These are phyloP conservation scores for Spinus olivaceus DNA, from an alignment of 2,797 vertebrate genomes.

Conservation along the genomic window DNA sequence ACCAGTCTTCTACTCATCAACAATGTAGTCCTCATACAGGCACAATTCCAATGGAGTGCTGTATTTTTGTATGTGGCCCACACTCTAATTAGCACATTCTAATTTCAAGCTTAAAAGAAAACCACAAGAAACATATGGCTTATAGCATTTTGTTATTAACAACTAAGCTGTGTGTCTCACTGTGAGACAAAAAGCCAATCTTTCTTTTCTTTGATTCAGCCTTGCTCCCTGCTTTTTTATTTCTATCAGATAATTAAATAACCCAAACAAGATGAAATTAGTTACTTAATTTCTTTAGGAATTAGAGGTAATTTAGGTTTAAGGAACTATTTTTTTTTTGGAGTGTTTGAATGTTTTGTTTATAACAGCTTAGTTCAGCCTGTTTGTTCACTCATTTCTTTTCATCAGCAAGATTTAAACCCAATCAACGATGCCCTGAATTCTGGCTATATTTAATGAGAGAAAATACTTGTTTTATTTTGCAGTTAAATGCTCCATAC, in stretches of 20 bases:
- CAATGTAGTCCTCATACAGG: slow-evolving; percentile 16
- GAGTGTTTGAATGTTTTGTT: slow-evolving; percentile 25
- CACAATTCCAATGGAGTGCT: slow-evolving; percentile 29
- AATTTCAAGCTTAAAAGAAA: slow-evolving; percentile 70
- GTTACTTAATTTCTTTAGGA: slow-evolving; percentile 58
- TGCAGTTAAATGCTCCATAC: background rate
- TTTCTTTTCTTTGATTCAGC: slow-evolving; percentile 62
- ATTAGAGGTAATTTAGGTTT: slow-evolving; percentile 58
- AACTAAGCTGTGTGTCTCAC: slow-evolving; percentile 31
- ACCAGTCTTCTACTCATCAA: slow-evolving; percentile 5
- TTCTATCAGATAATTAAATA: slow-evolving; percentile 70
- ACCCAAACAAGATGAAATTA: slow-evolving; percentile 65
- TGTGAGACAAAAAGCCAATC: slow-evolving; percentile 58
- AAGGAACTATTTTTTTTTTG: slow-evolving; percentile 43
- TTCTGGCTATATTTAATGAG: background rate
- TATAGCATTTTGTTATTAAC: slow-evolving; percentile 63
- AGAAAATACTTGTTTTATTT: background rate
- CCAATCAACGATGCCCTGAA: background rate
- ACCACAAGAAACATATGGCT: slow-evolving; percentile 48
- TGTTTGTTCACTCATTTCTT: slow-evolving; percentile 14
- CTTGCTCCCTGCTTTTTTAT: slow-evolving; percentile 30
- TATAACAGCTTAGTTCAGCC: background rate
- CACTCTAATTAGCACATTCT: slow-evolving; percentile 67
- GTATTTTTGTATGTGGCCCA: slow-evolving; percentile 57
- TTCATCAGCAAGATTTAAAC: slow-evolving; percentile 32